Evolutionary conservation across 2,888 invertebrate species (phyloP), one percentile per base, ranked within the genome.

Genomic region (Eupeodes latifasciatus): DNA sequence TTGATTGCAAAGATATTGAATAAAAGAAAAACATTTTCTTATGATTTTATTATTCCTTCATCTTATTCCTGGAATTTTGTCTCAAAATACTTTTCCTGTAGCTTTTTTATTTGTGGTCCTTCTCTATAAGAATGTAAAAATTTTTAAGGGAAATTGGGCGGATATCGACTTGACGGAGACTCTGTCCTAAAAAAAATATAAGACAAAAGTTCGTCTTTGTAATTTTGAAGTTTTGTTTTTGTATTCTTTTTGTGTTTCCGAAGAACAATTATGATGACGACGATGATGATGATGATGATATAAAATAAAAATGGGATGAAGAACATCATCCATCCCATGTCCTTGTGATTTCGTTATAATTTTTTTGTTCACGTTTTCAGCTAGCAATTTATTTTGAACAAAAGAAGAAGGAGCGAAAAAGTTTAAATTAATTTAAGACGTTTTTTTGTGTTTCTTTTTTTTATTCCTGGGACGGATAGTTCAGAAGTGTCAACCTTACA

Each of bases 121-220:
- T 64, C 64, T 75, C 51, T 27, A 27, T 27, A 19, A 11, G 61
- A 74, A 80, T 72, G 77, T 77, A 80, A 83, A 83, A 79, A 80
- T 80, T 59, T 76, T 67, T 80, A 72, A 81, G 83, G 87, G 80
- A 83, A 87, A 87, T 87, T 83, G 83, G 87, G 83, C 80, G 87
- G 83, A 83, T 87, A 87, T 87, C 80, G 83, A 83, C 80, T 74
- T 83, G 87, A 81, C 77, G 81, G 67, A 40, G 64, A 34, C 44
- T 66, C 64, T 72, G 57, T 49, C 40, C 40, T 1, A 53, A 55
- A 19, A 19, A 19, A 27, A 27, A 27, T 3, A 27, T 2, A 27
- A 27, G 27, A 75, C 64, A 62, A 77, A 81, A 81, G 62, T 76
- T 76, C n/a, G 67, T 75, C 66, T 36, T 66, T 34, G 36, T 53